Conservation (phyloP, 2,888 invertebrate genomes). For the Ptychoptera albimana region DNA sequence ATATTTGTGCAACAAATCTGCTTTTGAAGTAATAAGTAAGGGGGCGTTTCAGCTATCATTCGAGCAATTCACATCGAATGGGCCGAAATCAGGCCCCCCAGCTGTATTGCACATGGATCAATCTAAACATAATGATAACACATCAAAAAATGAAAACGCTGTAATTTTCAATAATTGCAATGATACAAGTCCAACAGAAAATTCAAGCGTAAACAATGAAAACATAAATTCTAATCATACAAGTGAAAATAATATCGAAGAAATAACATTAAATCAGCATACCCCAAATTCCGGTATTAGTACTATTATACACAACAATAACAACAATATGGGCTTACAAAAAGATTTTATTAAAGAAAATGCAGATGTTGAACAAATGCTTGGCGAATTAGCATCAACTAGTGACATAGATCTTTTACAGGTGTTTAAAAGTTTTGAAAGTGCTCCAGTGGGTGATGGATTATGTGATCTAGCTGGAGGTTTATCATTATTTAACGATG, state of each 20-base stretch:
- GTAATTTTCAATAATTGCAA: not conserved
- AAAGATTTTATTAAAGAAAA: conserved; percentile 40
- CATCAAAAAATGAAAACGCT: not conserved
- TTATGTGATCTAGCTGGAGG: conserved; percentile 25
- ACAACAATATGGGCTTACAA: conserved; percentile 39
- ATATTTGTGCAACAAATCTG: not conserved
- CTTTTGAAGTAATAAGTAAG: conserved; percentile 2
- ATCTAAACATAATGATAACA: not conserved
- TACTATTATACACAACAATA: conserved; percentile 37
- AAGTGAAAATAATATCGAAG: not conserved
- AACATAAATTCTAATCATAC: not conserved
- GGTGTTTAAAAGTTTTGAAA: conserved; percentile 59
- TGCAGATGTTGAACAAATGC: conserved; percentile 49
- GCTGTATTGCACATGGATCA: conserved; percentile 8
- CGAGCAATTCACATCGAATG: conserved; percentile 12
- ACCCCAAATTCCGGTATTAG: not conserved
- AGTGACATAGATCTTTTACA: conserved; percentile 53
- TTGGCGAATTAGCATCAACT: conserved; percentile 38
- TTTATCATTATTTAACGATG: conserved; percentile 15
- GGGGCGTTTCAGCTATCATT: conserved; percentile 15
- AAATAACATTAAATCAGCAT: not conserved
- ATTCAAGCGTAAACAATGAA: not conserved
- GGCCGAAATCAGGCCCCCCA: conserved; percentile 1
- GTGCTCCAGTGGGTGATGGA: conserved; percentile 17
- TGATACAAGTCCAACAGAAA: not conserved